Evolutionary conservation across 2,888 invertebrate species (phyloP).

Genomic region (Drosophila falleni): DNA sequence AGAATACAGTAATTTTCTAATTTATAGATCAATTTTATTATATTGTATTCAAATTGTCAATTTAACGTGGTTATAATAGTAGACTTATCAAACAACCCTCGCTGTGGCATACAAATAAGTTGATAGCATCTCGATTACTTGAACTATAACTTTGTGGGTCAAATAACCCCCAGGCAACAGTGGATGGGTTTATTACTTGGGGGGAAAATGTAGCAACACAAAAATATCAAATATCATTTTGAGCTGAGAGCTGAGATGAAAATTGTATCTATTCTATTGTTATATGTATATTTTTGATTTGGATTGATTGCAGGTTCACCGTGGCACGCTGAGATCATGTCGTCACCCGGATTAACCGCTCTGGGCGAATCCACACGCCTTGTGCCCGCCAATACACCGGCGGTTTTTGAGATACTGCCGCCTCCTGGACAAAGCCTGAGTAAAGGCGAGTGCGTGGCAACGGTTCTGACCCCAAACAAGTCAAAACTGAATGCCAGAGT

Average conservation of each 20-base stretch:
- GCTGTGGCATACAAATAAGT: neutral
- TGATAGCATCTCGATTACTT: constrained; percentile 12
- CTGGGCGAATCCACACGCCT: constrained; percentile 95
- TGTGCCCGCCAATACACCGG: constrained; percentile 95
- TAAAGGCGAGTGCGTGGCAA: constrained; percentile 88
- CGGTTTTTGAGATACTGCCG: constrained; percentile 92
- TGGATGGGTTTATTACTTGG: neutral
- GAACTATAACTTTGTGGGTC: constrained; percentile 11
- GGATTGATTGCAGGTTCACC: constrained; percentile 91
- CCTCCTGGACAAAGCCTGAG: constrained; percentile 86
- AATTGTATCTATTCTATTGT: neutral
- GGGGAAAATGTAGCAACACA: neutral
- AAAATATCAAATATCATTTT: constrained; percentile 9
- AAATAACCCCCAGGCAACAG: neutral
- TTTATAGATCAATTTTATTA: no score
- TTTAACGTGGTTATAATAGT: no score
- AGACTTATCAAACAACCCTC: neutral
- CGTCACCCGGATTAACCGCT: constrained; percentile 91
- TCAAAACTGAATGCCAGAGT: constrained; percentile 93
- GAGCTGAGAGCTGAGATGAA: neutral
- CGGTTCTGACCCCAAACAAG: constrained; percentile 93
- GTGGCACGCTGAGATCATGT: constrained; percentile 97
- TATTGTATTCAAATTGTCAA: no score
- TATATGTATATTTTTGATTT: neutral
- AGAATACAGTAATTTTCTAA: no score